A percentile compares a stretch with the other conserved stretches of the same genome.
phyloP scores from a whole-genome alignment of 2,113 vertebrate genomes.

The Aramus guarauna region DNA sequence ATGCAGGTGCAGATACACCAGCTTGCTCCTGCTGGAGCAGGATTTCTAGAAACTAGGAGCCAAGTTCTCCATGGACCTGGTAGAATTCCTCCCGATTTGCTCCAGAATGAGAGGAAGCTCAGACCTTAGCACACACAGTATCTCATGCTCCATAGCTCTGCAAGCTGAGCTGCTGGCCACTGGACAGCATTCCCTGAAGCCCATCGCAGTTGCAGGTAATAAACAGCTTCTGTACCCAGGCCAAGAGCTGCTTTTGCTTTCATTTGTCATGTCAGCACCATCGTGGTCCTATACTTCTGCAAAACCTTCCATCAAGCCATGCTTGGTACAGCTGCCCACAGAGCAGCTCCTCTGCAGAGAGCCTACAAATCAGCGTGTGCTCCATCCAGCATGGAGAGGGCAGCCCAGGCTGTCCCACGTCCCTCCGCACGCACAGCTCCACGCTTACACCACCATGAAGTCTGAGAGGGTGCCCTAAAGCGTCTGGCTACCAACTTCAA shows the following conservation, averaged over 20 bases:
- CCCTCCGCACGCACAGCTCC: background rate
- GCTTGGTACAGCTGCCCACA: background rate
- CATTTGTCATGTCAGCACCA: background rate
- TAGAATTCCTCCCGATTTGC: background rate
- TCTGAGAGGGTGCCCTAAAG: background rate
- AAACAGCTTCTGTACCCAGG: background rate
- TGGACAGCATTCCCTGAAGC: background rate
- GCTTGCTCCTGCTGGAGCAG: background rate
- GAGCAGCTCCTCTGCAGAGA: background rate
- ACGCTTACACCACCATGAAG: accelerated
- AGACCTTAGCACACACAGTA: too few species aligned
- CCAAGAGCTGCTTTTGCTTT: background rate
- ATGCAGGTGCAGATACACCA: background rate
- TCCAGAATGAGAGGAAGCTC: background rate
- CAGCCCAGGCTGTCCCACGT: background rate
- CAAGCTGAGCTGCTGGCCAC: background rate
- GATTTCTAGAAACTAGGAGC: background rate
- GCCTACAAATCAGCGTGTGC: accelerated
- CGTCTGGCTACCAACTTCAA: background rate
- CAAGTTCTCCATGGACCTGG: background rate
- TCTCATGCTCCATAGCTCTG: background rate
- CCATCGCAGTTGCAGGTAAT: background rate
- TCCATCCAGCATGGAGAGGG: background rate
- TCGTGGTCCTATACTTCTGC: background rate
- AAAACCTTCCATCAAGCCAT: background rate